These are phyloP conservation scores for Bemisia tabaci DNA, from an alignment of 1,140 invertebrate species.

Conservation along the genomic window DNA sequence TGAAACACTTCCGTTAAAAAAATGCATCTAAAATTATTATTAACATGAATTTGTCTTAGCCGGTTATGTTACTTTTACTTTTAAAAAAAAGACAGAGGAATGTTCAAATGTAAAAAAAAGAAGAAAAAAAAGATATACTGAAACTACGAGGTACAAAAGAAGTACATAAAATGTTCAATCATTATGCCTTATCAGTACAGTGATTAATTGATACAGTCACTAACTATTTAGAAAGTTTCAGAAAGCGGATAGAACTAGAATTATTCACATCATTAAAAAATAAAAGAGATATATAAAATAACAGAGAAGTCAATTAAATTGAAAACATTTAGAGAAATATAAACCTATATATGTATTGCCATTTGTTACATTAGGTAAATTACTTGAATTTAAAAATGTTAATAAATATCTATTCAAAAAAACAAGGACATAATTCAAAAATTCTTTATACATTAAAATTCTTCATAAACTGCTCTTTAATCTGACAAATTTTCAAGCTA, in stretches of 20 bases:
- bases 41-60: not conserved
- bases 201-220: not conserved
- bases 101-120: not conserved
- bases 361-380: not conserved
- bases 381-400: not conserved
- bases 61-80: not conserved
- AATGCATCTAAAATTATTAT: not conserved
- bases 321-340: not conserved
- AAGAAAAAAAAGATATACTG: not conserved
- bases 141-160: not conserved
- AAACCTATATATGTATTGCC: not conserved
- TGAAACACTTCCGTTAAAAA: not conserved
- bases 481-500: too few relatives aligned
- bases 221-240: not conserved
- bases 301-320: not conserved
- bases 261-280: not conserved
- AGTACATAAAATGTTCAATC: not conserved
- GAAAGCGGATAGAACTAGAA: not conserved
- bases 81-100: not conserved
- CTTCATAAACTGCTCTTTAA: slow-evolving; percentile 43
- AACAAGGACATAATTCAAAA: not conserved
- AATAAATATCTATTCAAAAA: not conserved
- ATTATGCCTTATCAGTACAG: not conserved
- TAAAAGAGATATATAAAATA: not conserved
- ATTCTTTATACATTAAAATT: too few relatives aligned